phyloP scores from a whole-genome alignment of 2,113 vertebrate genomes.

The Vanacampus margaritifer region DNA sequence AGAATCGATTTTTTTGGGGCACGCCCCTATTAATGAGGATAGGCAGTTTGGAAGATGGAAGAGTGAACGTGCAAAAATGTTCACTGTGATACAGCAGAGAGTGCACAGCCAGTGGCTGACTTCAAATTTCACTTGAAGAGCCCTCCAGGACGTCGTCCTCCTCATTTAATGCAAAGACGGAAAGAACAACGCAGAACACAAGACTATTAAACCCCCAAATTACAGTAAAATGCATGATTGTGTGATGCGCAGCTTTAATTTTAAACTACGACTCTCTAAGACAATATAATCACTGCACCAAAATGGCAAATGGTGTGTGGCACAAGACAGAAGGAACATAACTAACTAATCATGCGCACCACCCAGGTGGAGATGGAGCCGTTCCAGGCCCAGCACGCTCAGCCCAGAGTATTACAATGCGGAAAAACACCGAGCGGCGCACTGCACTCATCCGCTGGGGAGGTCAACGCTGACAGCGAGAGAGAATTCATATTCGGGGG shows the following conservation, averaged over 20 bases:
- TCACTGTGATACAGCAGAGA: slow-evolving; percentile 32
- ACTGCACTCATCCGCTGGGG: slow-evolving; percentile 52
- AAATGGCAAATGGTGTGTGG: slow-evolving; percentile 36
- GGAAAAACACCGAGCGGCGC: slow-evolving; percentile 39
- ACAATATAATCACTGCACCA: slow-evolving; percentile 25
- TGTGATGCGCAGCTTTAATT: slow-evolving; percentile 24
- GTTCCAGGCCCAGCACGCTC: slow-evolving; percentile 45
- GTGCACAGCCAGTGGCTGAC: slow-evolving; percentile 39
- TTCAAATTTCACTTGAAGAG: slow-evolving; percentile 36
- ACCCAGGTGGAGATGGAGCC: slow-evolving; percentile 40
- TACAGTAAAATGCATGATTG: slow-evolving; percentile 8
- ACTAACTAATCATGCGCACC: slow-evolving; percentile 46
- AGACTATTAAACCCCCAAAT: slow-evolving; percentile 19
- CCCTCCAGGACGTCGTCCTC: slow-evolving; percentile 28
- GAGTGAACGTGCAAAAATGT: slow-evolving; percentile 39
- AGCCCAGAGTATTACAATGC: slow-evolving; percentile 55
- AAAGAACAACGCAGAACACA: slow-evolving; percentile 31
- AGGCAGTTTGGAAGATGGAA: slow-evolving; percentile 26
- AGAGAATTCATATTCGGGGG: slow-evolving; percentile 55
- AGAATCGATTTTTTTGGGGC: too few relatives aligned
- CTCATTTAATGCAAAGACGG: slow-evolving; percentile 33
- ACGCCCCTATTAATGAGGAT: too few relatives aligned
- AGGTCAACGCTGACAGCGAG: slow-evolving; percentile 57
- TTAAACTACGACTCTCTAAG: slow-evolving; percentile 18
- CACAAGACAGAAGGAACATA: slow-evolving; percentile 29